Evolutionary conservation across 2,888 invertebrate genomes (phyloP).

Genomic region (Aricia artaxerxes): DNA sequence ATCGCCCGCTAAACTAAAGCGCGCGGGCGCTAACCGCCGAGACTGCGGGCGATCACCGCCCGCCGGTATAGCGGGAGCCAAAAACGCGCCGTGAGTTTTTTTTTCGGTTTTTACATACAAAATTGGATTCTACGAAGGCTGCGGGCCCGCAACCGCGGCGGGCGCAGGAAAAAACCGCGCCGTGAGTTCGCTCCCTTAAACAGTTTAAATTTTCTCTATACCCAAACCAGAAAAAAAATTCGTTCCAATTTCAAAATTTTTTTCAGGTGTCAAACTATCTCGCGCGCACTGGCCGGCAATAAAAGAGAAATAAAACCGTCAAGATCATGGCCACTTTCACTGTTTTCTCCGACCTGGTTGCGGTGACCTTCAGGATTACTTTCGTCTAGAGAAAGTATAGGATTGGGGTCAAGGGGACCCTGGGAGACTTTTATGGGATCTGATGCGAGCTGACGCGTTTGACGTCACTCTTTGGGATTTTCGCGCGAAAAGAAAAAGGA

Average conservation of each 20-base stretch:
- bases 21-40: too few species aligned
- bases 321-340: constrained; percentile 74
- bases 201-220: not conserved
- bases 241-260: constrained; percentile 1
- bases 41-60: too few species aligned
- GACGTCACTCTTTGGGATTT: not conserved
- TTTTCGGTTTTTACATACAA: too few species aligned
- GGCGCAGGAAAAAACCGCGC: too few species aligned
- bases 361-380: constrained; percentile 65
- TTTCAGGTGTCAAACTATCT: constrained; percentile 3
- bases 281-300: constrained; percentile 8
- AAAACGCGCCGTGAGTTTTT: too few species aligned
- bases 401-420: constrained; percentile 47
- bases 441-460: not conserved
- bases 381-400: constrained; percentile 66
- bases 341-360: constrained; percentile 70
- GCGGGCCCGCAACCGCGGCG: too few species aligned
- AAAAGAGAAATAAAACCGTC: constrained; percentile 44
- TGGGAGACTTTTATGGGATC: constrained; percentile 12
- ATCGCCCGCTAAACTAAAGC: too few species aligned
- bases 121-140: too few species aligned
- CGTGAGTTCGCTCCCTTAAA: too few species aligned
- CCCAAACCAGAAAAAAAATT: not conserved
- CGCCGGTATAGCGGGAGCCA: too few species aligned
- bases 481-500: not conserved